Percentiles rank a stretch among this genome's conserved stretches.
Evolutionary conservation across 2,113 vertebrate genomes (phyloP).

Genomic region (Porphyrio hochstetteri): DNA sequence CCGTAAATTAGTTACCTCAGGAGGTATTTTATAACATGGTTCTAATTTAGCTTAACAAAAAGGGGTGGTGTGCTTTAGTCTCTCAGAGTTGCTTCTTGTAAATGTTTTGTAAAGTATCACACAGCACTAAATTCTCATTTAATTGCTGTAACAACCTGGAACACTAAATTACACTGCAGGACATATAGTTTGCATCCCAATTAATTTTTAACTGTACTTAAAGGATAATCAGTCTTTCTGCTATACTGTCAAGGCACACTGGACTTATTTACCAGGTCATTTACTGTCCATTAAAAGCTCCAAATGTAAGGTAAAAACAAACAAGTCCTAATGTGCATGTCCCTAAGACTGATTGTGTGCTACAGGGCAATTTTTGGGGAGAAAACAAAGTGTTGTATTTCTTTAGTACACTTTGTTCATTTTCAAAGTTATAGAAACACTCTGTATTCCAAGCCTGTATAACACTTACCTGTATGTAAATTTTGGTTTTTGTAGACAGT

Average conservation of each 20-base stretch:
- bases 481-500: background rate
- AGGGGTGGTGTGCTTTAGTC: background rate
- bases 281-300: background rate
- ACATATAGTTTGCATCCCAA: background rate
- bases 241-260: slow-evolving; percentile 5
- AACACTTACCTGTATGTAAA: background rate
- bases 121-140: background rate
- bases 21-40: background rate
- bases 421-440: background rate
- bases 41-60: background rate
- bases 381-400: background rate
- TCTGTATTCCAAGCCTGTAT: background rate
- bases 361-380: background rate
- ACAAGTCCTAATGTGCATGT: background rate
- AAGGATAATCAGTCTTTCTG: slow-evolving; percentile 29
- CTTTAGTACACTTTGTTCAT: background rate
- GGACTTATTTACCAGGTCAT: slow-evolving; percentile 19
- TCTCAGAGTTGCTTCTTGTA: background rate
- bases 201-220: slow-evolving; percentile 42
- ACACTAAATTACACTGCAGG: background rate
- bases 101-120: background rate
- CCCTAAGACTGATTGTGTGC: background rate
- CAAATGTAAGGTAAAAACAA: background rate
- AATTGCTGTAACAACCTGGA: background rate
- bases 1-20: background rate